Conservation (phyloP, 2,113 vertebrate genomes). For the Cryptomyrus ogoouensis region DNA sequence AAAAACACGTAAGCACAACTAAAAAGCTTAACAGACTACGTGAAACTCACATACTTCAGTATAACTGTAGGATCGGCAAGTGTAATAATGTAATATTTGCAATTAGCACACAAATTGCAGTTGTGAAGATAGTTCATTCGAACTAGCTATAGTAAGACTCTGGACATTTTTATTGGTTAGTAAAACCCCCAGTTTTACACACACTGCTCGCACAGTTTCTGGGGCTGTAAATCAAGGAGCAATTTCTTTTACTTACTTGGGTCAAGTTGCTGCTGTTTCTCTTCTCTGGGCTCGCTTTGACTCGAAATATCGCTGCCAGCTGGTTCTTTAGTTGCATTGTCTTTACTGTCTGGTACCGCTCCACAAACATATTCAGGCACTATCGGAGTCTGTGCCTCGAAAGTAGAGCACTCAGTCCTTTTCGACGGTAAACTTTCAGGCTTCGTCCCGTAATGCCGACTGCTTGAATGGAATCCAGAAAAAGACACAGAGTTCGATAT, state of each 20-base stretch:
- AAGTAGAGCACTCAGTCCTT: conserved; percentile 70
- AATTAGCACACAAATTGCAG: conserved; percentile 66
- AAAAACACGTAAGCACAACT: not conserved
- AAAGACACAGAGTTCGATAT: conserved; percentile 68
- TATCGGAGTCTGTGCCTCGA: conserved; percentile 69
- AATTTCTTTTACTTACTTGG: conserved; percentile 96
- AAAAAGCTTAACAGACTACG: not conserved
- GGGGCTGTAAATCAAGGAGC: conserved; percentile 88
- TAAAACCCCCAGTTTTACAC: conserved; percentile 98
- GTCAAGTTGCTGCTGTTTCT: conserved; percentile 91
- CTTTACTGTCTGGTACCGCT: conserved; percentile 67
- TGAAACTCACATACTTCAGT: not conserved
- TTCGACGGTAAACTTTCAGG: conserved; percentile 70
- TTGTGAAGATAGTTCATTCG: conserved; percentile 67
- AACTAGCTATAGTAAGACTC: conserved; percentile 69
- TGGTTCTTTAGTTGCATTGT: conserved; percentile 65
- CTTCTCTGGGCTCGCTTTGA: conserved; percentile 83
- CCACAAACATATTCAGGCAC: conserved; percentile 70
- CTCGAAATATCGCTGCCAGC: conserved; percentile 76
- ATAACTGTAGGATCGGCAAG: not conserved
- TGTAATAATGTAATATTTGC: conserved; percentile 40
- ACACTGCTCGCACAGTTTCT: conserved; percentile 86
- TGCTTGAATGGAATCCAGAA: conserved; percentile 71
- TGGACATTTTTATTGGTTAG: conserved; percentile 99
- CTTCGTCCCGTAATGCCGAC: conserved; percentile 79